Conservation (phyloP, 2,888 invertebrate genomes). For the Sphinx pinastri region DNA sequence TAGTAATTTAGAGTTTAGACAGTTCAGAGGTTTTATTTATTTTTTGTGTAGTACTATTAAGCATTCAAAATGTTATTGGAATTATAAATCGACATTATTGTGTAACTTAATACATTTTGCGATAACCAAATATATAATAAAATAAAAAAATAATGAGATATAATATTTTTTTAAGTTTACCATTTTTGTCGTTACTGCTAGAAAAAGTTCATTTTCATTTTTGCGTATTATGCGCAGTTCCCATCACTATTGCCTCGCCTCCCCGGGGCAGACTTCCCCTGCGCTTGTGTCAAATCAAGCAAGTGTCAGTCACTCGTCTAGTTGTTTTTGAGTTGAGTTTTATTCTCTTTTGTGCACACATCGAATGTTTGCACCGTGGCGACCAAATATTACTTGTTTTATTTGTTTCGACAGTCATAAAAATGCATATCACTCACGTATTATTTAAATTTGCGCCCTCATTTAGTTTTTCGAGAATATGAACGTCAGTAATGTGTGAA, state of each 20-base stretch:
- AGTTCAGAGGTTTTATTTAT: no score
- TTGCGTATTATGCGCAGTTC: neutral
- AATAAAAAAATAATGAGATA: neutral
- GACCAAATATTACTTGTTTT: conserved; percentile 47
- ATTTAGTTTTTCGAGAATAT: conserved; percentile 52
- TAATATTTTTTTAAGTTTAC: neutral
- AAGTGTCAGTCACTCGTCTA: conserved; percentile 45
- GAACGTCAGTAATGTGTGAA: conserved; percentile 67
- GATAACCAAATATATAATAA: neutral
- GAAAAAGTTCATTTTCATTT: neutral
- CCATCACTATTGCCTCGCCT: neutral
- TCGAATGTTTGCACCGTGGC: conserved; percentile 61
- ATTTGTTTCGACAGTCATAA: conserved; percentile 39
- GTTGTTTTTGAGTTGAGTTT: conserved; percentile 60
- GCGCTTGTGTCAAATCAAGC: conserved; percentile 20
- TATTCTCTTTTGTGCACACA: conserved; percentile 46
- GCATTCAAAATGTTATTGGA: no score
- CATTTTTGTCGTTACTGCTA: no score
- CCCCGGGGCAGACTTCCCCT: neutral
- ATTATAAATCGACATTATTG: no score
- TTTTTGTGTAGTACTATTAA: no score
- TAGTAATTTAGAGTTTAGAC: no score
- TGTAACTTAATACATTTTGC: neutral
- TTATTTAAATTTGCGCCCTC: conserved; percentile 45
- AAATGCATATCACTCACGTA: conserved; percentile 45